Percentiles rank a stretch among this genome's conserved stretches.
These are phyloP conservation scores for Dolichallabes microphthalmus DNA, from an alignment of 2,113 vertebrate species.

Conservation along the genomic window DNA sequence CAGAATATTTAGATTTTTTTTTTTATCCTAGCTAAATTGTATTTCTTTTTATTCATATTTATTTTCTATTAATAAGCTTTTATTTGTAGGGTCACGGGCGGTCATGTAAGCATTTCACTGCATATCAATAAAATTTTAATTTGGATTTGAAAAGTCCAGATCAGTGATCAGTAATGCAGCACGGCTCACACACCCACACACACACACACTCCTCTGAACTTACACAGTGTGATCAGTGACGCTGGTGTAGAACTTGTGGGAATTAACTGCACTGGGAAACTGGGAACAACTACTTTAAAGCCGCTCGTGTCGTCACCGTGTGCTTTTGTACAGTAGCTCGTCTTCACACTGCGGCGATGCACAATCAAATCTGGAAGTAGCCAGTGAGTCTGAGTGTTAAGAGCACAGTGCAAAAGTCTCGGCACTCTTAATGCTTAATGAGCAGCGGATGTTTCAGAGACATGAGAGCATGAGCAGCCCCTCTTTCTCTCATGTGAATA, in stretches of 20 bases:
- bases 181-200: not conserved
- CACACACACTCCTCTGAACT: not conserved
- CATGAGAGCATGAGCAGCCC: conserved; percentile 15
- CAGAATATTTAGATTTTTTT: no score
- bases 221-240: not conserved
- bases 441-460: conserved; percentile 13
- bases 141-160: no score
- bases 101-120: no score
- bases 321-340: not conserved
- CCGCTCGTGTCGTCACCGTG: not conserved
- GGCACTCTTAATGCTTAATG: conserved; percentile 26
- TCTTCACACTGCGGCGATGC: not conserved
- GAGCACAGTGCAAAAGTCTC: conserved; percentile 38
- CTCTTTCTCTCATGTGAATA: conserved; percentile 11
- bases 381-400: conserved; percentile 24
- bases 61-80: no score
- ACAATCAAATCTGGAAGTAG: conserved; percentile 16
- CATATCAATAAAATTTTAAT: no score
- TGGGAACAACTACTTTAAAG: not conserved
- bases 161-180: not conserved
- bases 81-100: no score
- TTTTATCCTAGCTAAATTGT: no score
- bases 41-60: no score
- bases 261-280: not conserved
- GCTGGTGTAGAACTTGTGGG: not conserved